These are phyloP conservation scores for Patella caerulea DNA, from an alignment of 2,888 invertebrate species.

Conservation along the genomic window DNA sequence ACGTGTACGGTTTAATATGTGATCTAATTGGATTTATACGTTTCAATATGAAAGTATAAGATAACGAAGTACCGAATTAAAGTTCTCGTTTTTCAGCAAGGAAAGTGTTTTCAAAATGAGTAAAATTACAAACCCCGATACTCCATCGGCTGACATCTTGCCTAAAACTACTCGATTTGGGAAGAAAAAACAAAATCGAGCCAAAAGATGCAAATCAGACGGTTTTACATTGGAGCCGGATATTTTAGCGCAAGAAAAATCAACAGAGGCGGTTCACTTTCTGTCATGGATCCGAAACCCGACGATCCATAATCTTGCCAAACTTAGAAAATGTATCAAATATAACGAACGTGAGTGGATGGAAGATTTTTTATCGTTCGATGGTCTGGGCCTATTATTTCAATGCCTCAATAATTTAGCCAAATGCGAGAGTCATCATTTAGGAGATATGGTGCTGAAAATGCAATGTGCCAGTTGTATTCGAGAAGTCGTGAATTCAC, in stretches of 20 bases:
- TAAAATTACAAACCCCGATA: no score
- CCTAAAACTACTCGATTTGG: slow-evolving; percentile 36
- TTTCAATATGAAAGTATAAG: no score
- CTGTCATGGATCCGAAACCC: slow-evolving; percentile 60
- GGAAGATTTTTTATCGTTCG: slow-evolving; percentile 60
- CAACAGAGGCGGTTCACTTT: slow-evolving; percentile 44
- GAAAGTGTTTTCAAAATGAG: no score
- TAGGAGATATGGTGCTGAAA: slow-evolving; percentile 64
- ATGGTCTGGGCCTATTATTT: slow-evolving; percentile 61
- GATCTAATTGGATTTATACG: no score
- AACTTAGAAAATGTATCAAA: slow-evolving; percentile 56
- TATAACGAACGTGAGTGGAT: slow-evolving; percentile 63
- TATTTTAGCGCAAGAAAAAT: slow-evolving; percentile 49
- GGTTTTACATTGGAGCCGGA: slow-evolving; percentile 60
- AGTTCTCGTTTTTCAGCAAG: no score
- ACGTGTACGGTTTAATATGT: no score
- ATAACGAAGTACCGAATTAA: no score
- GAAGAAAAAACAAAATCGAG: slow-evolving; percentile 55
- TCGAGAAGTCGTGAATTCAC: slow-evolving; percentile 72
- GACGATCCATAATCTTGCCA: slow-evolving; percentile 56
- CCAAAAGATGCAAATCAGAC: slow-evolving; percentile 60
- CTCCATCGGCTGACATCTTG: no score
- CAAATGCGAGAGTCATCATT: slow-evolving; percentile 49
- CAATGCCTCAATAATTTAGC: slow-evolving; percentile 58
- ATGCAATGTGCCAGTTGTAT: slow-evolving; percentile 73